A percentile compares a stretch with the other conserved stretches of the same genome.
These are phyloP conservation scores for Aphis craccivora DNA, from an alignment of 1,140 invertebrate species.

Conservation along the genomic window DNA sequence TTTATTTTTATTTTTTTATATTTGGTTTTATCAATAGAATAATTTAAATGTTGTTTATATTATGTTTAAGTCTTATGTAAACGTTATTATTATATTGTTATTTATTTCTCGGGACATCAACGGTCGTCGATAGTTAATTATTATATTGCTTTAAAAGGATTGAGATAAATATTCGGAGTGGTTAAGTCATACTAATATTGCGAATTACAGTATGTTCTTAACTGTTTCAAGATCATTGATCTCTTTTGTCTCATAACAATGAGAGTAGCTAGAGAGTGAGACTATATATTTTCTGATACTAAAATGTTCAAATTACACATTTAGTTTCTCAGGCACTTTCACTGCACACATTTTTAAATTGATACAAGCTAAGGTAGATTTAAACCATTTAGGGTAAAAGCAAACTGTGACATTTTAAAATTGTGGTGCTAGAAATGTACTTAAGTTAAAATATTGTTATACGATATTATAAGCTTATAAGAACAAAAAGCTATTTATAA, in stretches of 20 bases:
- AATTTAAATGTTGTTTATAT: no score
- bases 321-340: neutral
- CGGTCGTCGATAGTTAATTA: neutral
- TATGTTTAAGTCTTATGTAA: no score
- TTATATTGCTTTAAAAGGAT: neutral
- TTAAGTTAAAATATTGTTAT: neutral
- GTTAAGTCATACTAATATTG: neutral
- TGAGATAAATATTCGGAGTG: neutral
- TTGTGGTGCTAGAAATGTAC: neutral
- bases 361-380: no score
- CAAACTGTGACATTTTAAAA: neutral
- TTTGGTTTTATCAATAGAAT: no score
- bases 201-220: no score
- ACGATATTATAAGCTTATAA: neutral
- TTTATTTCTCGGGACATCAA: neutral
- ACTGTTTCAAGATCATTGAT: neutral
- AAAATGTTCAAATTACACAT: neutral
- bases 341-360: no score
- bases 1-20: no score
- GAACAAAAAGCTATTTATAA: neutral
- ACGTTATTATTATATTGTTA: no score
- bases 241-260: neutral
- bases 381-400: no score
- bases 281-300: neutral
- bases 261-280: neutral